Percentiles rank a stretch among this genome's conserved stretches.
These are phyloP conservation scores for Parnassius orleans DNA, from an alignment of 2,888 invertebrate genomes.

Conservation along the genomic window DNA sequence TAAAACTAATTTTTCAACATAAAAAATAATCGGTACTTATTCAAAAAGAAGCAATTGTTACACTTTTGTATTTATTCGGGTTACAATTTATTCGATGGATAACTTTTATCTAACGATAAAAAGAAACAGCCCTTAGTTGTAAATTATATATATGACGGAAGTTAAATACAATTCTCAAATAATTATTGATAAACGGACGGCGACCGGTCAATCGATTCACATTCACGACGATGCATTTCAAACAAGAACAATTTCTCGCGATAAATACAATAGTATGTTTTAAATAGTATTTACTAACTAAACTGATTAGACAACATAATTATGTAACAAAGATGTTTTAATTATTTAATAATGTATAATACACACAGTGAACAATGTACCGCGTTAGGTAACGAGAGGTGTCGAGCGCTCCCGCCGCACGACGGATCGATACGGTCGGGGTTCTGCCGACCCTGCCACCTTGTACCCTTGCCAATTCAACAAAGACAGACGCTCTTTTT, in stretches of 20 bases:
- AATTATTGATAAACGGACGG: too few relatives aligned
- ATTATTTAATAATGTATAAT: conserved; percentile 13
- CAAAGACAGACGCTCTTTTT: conserved; percentile 33
- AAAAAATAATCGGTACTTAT: too few relatives aligned
- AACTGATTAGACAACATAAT: not conserved
- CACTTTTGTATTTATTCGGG: too few relatives aligned
- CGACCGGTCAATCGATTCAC: conserved; percentile 4
- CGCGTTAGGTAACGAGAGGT: conserved; percentile 45
- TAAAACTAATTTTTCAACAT: too few relatives aligned
- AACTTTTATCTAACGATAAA: too few relatives aligned
- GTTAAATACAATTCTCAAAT: too few relatives aligned
- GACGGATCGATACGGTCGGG: conserved; percentile 48
- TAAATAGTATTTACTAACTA: too few relatives aligned
- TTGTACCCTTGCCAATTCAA: conserved; percentile 51
- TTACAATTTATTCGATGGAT: too few relatives aligned
- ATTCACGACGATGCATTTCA: conserved; percentile 1
- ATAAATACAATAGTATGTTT: too few relatives aligned
- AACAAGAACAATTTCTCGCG: not conserved
- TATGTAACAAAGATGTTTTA: not conserved
- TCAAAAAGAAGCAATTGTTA: too few relatives aligned
- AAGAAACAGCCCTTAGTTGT: too few relatives aligned
- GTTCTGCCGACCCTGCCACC: conserved; percentile 44
- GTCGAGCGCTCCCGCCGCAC: conserved; percentile 44
- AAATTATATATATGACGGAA: too few relatives aligned
- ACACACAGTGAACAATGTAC: conserved; percentile 9